These are phyloP conservation scores for Spatulosminthurus flaviceps DNA, from an alignment of 2,888 invertebrate genomes.

Conservation along the genomic window DNA sequence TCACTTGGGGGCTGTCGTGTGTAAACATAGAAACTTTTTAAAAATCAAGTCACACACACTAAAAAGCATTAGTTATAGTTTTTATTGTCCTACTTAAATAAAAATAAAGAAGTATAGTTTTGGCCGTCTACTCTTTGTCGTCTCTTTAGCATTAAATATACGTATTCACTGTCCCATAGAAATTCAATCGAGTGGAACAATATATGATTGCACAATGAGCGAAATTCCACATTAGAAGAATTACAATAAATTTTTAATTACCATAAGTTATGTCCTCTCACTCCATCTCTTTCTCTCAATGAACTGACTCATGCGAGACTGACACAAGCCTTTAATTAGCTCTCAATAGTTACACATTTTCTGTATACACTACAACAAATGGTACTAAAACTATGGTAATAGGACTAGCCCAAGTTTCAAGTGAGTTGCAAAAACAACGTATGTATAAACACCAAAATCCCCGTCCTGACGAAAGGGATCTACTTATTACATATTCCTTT, in stretches of 20 bases:
- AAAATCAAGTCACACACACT: background rate
- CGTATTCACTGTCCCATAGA: background rate
- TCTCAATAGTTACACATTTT: background rate
- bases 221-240: background rate
- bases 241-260: constrained; percentile 10
- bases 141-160: too few relatives aligned
- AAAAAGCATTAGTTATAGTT: background rate
- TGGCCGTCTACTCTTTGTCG: too few relatives aligned
- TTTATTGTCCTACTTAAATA: background rate
- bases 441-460: too few relatives aligned
- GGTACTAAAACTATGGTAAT: too few relatives aligned
- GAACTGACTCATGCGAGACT: background rate
- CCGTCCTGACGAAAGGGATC: too few relatives aligned
- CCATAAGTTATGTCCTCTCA: constrained; percentile 8
- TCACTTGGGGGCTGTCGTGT: too few relatives aligned
- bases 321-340: background rate
- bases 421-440: too few relatives aligned
- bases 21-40: background rate
- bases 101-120: too few relatives aligned
- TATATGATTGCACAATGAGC: background rate
- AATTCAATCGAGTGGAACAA: constrained; percentile 2
- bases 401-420: too few relatives aligned
- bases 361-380: too few relatives aligned
- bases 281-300: too few relatives aligned
- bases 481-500: too few relatives aligned